Percentiles rank a stretch among this genome's conserved stretches.
phyloP scores from a whole-genome alignment of 2,797 vertebrate genomes.

The Gallinago solitaria region DNA sequence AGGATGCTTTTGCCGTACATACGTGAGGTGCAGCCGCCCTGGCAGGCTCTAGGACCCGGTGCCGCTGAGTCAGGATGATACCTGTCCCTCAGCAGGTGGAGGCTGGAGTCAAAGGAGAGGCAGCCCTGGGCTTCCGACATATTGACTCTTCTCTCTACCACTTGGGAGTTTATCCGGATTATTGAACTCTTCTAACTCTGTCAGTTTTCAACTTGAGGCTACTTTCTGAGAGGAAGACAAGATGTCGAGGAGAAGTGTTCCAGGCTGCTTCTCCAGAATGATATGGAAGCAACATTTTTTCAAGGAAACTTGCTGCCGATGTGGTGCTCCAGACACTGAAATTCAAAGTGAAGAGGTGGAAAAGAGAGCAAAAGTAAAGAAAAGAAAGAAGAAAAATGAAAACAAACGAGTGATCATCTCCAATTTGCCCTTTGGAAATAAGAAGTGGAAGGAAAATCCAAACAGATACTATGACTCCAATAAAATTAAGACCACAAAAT shows the following conservation, averaged over 20 bases:
- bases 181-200: not conserved
- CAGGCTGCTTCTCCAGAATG: slow-evolving; percentile 35
- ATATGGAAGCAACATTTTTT: slow-evolving; percentile 39
- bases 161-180: not conserved
- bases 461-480: slow-evolving; percentile 85
- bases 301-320: slow-evolving; percentile 54
- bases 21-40: not conserved
- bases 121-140: not conserved
- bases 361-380: slow-evolving; percentile 72
- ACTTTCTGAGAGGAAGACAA: not conserved
- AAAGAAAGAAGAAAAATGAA: slow-evolving; percentile 78
- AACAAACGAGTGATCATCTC: slow-evolving; percentile 82
- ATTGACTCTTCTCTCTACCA: not conserved
- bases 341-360: slow-evolving; percentile 55
- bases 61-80: slow-evolving; percentile 58
- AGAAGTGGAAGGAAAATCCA: slow-evolving; percentile 80
- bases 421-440: slow-evolving; percentile 83
- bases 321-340: slow-evolving; percentile 69
- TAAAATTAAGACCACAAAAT: slow-evolving; percentile 91
- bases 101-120: slow-evolving; percentile 3
- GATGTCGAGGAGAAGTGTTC: slow-evolving; percentile 50
- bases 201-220: not conserved
- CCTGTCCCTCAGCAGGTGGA: slow-evolving; percentile 61
- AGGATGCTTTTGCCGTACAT: not conserved
- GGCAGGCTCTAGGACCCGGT: slow-evolving; percentile 66